Percentiles rank a stretch among this genome's conserved stretches.
Evolutionary conservation across 64 coral and sea anemone genomes (phyloP).

Genomic region (Pocillopora verrucosa): DNA sequence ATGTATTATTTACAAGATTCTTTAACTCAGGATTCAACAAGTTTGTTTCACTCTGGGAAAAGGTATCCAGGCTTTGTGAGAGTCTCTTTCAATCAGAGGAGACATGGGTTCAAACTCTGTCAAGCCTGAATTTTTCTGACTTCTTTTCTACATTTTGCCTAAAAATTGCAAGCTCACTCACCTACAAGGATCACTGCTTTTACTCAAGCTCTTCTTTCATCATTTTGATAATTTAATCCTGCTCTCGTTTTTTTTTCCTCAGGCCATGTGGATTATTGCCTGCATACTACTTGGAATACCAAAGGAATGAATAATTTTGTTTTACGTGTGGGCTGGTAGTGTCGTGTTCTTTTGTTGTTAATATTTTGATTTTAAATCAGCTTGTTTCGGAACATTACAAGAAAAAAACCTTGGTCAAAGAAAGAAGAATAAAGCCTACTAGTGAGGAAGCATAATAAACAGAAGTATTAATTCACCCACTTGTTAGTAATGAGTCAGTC

Average conservation of each 20-base stretch:
- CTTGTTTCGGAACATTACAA: slow-evolving; percentile 46
- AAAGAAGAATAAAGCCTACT: slow-evolving; percentile 8
- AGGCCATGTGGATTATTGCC: slow-evolving; percentile 72
- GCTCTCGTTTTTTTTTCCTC: background rate
- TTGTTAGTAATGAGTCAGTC: no score
- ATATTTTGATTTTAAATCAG: slow-evolving; percentile 65
- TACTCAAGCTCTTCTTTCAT: no score
- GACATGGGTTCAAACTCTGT: no score
- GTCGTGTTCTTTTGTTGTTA: slow-evolving; percentile 80
- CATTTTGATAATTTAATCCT: background rate
- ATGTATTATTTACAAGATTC: no score
- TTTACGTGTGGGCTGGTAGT: slow-evolving; percentile 68
- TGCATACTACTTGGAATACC: slow-evolving; percentile 88
- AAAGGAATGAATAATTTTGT: slow-evolving; percentile 78
- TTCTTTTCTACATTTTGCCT: no score
- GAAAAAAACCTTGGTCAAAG: background rate
- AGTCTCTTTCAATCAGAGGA: no score
- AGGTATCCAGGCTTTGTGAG: no score
- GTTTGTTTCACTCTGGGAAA: no score
- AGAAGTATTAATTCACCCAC: background rate
- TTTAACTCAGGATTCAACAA: no score
- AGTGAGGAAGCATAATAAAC: background rate
- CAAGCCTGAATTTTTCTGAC: no score
- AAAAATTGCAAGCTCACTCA: no score
- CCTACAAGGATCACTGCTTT: no score